Conservation (phyloP, 2,888 invertebrate genomes). For the Dynastes maya region DNA sequence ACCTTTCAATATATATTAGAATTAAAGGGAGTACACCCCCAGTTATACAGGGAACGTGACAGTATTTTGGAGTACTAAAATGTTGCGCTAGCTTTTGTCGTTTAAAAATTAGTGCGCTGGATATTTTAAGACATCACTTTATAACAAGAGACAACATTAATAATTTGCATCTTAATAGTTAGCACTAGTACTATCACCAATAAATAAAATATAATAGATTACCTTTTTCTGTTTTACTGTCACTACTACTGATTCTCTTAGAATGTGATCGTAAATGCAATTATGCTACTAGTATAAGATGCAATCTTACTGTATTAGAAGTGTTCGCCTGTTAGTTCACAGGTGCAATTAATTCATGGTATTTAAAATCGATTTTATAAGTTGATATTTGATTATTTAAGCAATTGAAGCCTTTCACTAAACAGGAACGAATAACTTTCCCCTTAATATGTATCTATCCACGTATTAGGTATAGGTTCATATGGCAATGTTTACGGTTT, state of each 20-base stretch:
- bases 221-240: conserved; percentile 12
- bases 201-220: neutral
- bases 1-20: too few relatives aligned
- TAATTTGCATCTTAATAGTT: too few relatives aligned
- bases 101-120: too few relatives aligned
- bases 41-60: too few relatives aligned
- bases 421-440: neutral
- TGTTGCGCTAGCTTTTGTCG: too few relatives aligned
- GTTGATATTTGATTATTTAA: neutral
- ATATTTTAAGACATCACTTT: too few relatives aligned
- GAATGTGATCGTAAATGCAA: conserved; percentile 23
- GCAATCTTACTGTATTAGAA: conserved; percentile 7
- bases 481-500: too few relatives aligned
- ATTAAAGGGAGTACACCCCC: too few relatives aligned
- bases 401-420: conserved; percentile 15
- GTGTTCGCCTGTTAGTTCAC: neutral
- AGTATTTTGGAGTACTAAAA: too few relatives aligned
- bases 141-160: too few relatives aligned
- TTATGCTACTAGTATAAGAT: neutral
- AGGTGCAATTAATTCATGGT: conserved; percentile 11
- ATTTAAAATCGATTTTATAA: conserved; percentile 9
- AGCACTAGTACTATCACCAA: too few relatives aligned
- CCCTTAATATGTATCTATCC: neutral
- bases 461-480: neutral
- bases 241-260: conserved; percentile 5